These are phyloP conservation scores for Botrylloides violaceus DNA, from an alignment of 23 tunicate species.

Conservation along the genomic window DNA sequence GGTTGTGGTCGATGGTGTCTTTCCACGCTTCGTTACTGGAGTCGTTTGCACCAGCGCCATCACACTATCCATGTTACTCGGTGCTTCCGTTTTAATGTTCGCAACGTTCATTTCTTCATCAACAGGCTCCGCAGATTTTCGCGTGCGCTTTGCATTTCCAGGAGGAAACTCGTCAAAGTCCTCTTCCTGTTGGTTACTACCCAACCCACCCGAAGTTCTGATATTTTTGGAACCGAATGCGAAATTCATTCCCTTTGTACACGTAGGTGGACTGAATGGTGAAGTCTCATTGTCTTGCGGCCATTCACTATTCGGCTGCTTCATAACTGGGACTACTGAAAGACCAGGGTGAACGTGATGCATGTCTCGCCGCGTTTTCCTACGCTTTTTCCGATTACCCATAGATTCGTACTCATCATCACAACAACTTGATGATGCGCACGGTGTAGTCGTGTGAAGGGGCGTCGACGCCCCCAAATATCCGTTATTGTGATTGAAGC, in stretches of 20 bases:
- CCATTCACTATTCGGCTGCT: constrained; percentile 2
- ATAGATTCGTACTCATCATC: constrained; percentile 66
- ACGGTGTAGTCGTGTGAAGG: constrained; percentile 68
- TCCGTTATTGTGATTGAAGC: constrained; percentile 21
- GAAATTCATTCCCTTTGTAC: constrained; percentile 3
- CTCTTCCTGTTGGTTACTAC: neutral
- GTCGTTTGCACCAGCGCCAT: neutral
- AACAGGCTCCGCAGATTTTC: neutral
- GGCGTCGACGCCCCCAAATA: constrained; percentile 29
- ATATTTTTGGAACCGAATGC: neutral
- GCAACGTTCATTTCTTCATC: neutral
- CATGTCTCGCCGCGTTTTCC: constrained; percentile 47
- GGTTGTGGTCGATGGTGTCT: neutral
- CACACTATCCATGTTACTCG: neutral
- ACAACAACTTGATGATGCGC: constrained; percentile 49
- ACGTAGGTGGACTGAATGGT: constrained; percentile 18
- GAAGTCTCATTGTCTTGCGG: constrained; percentile 52
- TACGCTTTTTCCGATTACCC: constrained; percentile 60
- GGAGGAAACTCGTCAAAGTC: neutral
- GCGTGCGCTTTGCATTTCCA: constrained; percentile 11
- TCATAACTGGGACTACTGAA: constrained; percentile 46
- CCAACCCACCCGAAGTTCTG: neutral
- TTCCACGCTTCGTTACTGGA: neutral
- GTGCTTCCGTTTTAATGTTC: neutral
- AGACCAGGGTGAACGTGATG: neutral